Percentiles rank a stretch among this genome's conserved stretches.
Conservation (phyloP, 1,140 invertebrate species). For the Odontomachus brunneus region DNA sequence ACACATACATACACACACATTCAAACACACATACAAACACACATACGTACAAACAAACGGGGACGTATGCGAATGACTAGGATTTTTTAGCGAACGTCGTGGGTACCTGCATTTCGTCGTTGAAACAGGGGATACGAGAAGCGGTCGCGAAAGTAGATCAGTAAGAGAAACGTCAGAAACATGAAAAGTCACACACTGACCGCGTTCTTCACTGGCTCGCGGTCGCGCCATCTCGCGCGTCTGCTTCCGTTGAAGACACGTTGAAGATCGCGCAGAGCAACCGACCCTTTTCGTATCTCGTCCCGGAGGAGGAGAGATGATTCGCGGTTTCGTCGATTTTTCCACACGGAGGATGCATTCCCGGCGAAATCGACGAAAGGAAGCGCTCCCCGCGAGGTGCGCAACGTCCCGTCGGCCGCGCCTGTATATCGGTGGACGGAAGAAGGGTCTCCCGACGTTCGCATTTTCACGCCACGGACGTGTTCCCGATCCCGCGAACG, state of each 20-base stretch:
- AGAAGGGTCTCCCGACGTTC: conserved; percentile 70
- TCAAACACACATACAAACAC: too few species aligned
- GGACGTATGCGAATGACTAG: conserved; percentile 68
- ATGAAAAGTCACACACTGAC: neutral
- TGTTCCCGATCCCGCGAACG: conserved; percentile 75
- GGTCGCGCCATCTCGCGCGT: neutral
- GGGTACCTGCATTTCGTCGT: conserved; percentile 65
- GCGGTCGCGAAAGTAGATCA: conserved; percentile 10
- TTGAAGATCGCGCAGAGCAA: too few species aligned
- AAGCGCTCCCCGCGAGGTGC: conserved; percentile 13
- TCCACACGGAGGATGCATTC: neutral
- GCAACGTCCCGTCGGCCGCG: conserved; percentile 12
- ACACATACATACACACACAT: too few species aligned
- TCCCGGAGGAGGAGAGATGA: neutral
- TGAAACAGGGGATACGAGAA: conserved; percentile 34
- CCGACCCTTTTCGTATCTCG: too few species aligned
- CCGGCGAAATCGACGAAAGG: neutral
- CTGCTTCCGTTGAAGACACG: too few species aligned
- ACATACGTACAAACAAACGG: conserved; percentile 50
- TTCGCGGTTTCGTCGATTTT: neutral
- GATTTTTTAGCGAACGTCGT: conserved; percentile 70
- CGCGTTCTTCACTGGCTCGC: too few species aligned
- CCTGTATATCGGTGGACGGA: conserved; percentile 60
- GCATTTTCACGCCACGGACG: conserved; percentile 76
- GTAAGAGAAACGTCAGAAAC: conserved; percentile 25